Percentiles rank a stretch among this genome's conserved stretches.
Evolutionary conservation across 2,888 invertebrate species (phyloP).

Genomic region (Scaptomyza tumidula): DNA sequence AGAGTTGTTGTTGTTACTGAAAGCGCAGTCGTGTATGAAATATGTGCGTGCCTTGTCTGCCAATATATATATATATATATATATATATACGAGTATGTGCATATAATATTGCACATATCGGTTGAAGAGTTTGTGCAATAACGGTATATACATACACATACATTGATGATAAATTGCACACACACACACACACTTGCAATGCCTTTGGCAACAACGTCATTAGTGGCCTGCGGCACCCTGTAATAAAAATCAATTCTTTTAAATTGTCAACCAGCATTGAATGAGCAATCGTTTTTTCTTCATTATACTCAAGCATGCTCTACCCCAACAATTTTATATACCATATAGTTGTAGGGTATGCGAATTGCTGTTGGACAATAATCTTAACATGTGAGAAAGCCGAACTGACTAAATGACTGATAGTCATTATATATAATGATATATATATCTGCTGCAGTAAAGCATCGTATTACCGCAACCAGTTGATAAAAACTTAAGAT

Average conservation of each 20-base stretch:
- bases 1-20: conserved; percentile 8
- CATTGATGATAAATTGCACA: conserved; percentile 66
- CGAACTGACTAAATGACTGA: too few relatives aligned
- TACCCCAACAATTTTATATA: conserved; percentile 13
- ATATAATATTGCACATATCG: conserved; percentile 61
- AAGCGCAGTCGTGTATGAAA: conserved; percentile 59
- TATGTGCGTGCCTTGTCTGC: conserved; percentile 57
- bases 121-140: conserved; percentile 26
- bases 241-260: conserved; percentile 72
- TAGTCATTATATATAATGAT: too few relatives aligned
- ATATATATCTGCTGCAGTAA: too few relatives aligned
- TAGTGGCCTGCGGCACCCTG: conserved; percentile 52
- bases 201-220: conserved; percentile 65
- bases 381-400: too few relatives aligned
- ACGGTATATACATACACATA: conserved; percentile 22
- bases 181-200: conserved; percentile 21
- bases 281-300: conserved; percentile 22
- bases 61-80: conserved; percentile 7
- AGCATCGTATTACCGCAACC: too few relatives aligned
- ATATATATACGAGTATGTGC: too few relatives aligned
- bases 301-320: conserved; percentile 7
- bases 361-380: neutral
- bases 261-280: conserved; percentile 55
- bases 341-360: neutral
- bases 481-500: too few relatives aligned